These are phyloP conservation scores for Ephydatia muelleri DNA, from an alignment of 37 sponge, comb jelly and placozoan species.

Conservation along the genomic window DNA sequence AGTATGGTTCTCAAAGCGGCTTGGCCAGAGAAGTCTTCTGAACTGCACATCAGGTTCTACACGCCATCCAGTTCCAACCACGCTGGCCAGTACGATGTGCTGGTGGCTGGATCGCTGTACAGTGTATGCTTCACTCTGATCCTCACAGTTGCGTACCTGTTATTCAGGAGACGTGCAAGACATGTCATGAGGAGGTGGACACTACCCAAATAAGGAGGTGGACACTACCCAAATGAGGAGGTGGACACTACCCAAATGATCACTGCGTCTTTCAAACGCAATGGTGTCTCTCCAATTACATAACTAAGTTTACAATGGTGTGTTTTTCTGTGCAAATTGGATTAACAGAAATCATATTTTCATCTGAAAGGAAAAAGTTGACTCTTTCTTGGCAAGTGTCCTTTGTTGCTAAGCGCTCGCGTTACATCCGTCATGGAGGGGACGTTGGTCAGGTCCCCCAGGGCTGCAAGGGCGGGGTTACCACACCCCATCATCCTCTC, in stretches of 20 bases:
- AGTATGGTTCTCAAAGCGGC: slow-evolving; percentile 31
- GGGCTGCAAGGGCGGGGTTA: slow-evolving; percentile 49
- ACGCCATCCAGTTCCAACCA: not conserved
- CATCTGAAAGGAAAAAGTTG: slow-evolving; percentile 57
- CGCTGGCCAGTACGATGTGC: not conserved
- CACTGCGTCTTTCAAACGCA: not conserved
- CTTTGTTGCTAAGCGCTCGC: slow-evolving; percentile 27
- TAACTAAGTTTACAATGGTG: not conserved
- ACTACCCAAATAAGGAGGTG: not conserved
- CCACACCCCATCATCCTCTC: slow-evolving; percentile 41
- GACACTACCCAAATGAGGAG: not conserved
- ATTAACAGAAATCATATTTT: not conserved
- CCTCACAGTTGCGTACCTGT: slow-evolving; percentile 1
- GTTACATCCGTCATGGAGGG: slow-evolving; percentile 58
- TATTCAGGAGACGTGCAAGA: slow-evolving; percentile 2
- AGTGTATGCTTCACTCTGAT: slow-evolving; percentile 6
- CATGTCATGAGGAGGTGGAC: not conserved
- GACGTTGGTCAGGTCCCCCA: slow-evolving; percentile 64
- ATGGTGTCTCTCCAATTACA: not conserved
- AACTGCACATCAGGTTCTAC: not conserved
- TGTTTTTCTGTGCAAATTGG: not conserved
- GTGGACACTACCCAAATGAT: slow-evolving; percentile 1
- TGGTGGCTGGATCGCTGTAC: not conserved
- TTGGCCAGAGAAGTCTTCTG: slow-evolving; percentile 31
- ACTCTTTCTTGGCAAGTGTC: slow-evolving; percentile 13